A percentile compares a stretch with the other conserved stretches of the same genome.
Conservation (phyloP, 2,113 vertebrate genomes). For the Anguilla rostrata region DNA sequence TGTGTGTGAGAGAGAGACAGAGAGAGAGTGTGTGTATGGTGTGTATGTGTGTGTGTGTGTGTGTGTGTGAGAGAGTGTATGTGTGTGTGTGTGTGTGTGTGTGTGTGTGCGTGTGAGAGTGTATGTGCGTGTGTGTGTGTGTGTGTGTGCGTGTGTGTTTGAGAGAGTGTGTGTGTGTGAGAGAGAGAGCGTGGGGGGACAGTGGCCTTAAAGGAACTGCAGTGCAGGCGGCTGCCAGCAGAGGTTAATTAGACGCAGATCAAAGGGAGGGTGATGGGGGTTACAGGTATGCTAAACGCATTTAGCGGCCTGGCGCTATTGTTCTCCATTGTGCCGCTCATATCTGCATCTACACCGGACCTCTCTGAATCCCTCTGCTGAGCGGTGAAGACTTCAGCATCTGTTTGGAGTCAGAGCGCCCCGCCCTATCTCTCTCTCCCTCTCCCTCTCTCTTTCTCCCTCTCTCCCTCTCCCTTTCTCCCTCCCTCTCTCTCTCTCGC, state of each 20-base stretch:
- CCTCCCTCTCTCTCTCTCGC: not conserved
- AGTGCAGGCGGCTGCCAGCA: not conserved
- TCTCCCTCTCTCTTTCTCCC: not conserved
- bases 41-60: no score
- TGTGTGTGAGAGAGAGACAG: no score
- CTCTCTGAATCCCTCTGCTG: conserved; percentile 10
- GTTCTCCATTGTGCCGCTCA: not conserved
- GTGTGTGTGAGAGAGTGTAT: no score
- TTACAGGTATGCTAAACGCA: not conserved
- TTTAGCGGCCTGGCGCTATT: not conserved
- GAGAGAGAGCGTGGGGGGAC: not conserved
- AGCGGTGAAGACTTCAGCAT: conserved; percentile 1
- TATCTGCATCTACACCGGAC: not conserved
- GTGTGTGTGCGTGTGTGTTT: not conserved
- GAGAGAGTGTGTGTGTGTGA: not conserved
- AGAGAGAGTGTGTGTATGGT: no score
- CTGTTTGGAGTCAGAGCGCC: not conserved
- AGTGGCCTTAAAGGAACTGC: not conserved
- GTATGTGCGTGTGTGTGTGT: no score
- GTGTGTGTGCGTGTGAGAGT: no score
- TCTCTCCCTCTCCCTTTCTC: not conserved
- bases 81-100: no score
- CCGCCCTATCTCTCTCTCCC: not conserved
- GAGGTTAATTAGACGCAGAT: conserved; percentile 10
- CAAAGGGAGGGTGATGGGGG: not conserved